These are phyloP conservation scores for Girardinus metallicus DNA, from an alignment of 2,797 vertebrate genomes.

Conservation along the genomic window DNA sequence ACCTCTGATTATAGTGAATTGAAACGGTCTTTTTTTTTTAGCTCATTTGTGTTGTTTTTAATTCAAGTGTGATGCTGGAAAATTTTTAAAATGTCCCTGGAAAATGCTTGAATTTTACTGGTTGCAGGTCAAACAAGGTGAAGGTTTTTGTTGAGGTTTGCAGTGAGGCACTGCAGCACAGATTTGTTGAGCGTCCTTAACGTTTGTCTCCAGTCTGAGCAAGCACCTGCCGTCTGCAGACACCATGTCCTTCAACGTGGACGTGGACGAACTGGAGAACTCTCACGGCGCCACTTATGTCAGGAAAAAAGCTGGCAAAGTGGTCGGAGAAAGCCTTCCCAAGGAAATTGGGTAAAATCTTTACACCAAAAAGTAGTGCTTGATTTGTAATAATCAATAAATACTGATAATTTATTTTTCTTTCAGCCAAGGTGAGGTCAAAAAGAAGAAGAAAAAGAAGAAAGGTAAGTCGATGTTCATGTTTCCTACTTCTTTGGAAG, in stretches of 20 bases:
- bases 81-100: too few species aligned
- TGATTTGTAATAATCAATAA: not conserved
- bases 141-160: too few species aligned
- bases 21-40: too few species aligned
- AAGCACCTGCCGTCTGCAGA: conserved; percentile 95
- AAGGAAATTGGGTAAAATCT: conserved; percentile 88
- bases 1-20: too few species aligned
- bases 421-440: conserved; percentile 89
- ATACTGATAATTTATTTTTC: conserved; percentile 19
- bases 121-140: too few species aligned
- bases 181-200: conserved; percentile 53
- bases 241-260: conserved; percentile 93
- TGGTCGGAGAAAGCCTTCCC: conserved; percentile 86
- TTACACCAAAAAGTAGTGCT: not conserved
- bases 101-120: too few species aligned
- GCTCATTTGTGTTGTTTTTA: too few species aligned
- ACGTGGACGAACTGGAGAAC: conserved; percentile 96
- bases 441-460: conserved; percentile 99
- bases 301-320: conserved; percentile 93
- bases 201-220: conserved; percentile 85
- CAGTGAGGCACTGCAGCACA: not conserved
- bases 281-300: conserved; percentile 94
- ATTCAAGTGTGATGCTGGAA: too few species aligned
- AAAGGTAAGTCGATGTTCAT: conserved; percentile 81
- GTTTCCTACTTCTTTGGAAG: not conserved